Conservation (phyloP, 2,797 vertebrate species). For the Sebastes alutus region DNA sequence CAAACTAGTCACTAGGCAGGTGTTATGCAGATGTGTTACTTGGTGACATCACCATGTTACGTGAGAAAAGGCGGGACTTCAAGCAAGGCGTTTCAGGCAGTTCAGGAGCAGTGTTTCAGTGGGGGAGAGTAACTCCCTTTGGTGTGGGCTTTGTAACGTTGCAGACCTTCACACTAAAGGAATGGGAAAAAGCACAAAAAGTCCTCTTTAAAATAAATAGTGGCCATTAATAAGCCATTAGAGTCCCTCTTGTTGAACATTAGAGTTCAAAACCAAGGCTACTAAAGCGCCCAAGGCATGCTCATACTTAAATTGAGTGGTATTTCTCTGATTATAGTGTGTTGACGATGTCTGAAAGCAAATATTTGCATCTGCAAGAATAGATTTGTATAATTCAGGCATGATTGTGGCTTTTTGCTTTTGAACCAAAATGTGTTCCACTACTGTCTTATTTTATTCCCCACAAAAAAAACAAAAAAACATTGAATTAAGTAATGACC, state of each 20-base stretch:
- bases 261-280: neutral
- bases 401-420: conserved; percentile 13
- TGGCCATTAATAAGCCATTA: neutral
- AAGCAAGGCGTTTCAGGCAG: too few relatives aligned
- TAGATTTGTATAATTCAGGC: conserved; percentile 5
- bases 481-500: conserved; percentile 34
- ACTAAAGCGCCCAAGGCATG: neutral
- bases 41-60: too few relatives aligned
- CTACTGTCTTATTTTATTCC: neutral
- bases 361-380: neutral
- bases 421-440: conserved; percentile 4
- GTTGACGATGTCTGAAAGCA: conserved; percentile 4
- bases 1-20: too few relatives aligned
- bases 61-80: too few relatives aligned
- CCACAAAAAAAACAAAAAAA: neutral
- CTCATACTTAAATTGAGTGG: conserved; percentile 35
- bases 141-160: too few relatives aligned
- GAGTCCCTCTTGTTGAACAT: neutral
- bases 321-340: conserved; percentile 38
- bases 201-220: neutral
- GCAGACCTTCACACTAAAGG: too few relatives aligned
- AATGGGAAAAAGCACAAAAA: too few relatives aligned
- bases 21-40: too few relatives aligned
- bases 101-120: too few relatives aligned
- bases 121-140: too few relatives aligned